Conservation (phyloP, 2,797 vertebrate species). For the Syngnathus acus region DNA sequence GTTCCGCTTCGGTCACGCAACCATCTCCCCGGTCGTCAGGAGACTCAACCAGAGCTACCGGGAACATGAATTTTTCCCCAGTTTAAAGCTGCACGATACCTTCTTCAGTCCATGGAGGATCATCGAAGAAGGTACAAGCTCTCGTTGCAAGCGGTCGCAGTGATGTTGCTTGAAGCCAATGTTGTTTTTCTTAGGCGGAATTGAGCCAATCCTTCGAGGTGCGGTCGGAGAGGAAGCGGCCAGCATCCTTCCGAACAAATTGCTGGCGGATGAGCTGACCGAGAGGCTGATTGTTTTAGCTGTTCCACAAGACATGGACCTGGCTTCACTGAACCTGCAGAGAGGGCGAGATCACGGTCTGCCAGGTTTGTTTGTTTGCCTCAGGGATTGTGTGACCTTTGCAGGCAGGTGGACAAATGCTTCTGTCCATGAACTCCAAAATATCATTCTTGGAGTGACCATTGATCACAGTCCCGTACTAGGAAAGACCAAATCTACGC, state of each 20-base stretch:
- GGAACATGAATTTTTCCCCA: conserved; percentile 69
- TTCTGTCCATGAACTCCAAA: too few relatives aligned
- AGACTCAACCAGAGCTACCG: conserved; percentile 77
- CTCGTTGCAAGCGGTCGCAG: conserved; percentile 7
- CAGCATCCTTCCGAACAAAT: conserved; percentile 59
- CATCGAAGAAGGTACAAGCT: conserved; percentile 80
- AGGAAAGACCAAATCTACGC: too few relatives aligned
- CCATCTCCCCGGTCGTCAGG: conserved; percentile 69
- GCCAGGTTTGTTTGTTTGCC: conserved; percentile 69
- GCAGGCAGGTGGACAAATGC: too few relatives aligned
- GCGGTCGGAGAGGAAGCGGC: conserved; percentile 74
- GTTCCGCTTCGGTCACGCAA: conserved; percentile 90
- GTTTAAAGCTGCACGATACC: conserved; percentile 70
- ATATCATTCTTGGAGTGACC: too few relatives aligned
- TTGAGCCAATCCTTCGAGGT: conserved; percentile 85
- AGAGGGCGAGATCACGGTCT: conserved; percentile 90
- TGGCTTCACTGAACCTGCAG: conserved; percentile 89
- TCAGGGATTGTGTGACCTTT: too few relatives aligned
- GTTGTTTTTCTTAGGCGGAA: conserved; percentile 70
- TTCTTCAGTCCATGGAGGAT: conserved; percentile 94
- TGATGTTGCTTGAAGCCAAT: background rate
- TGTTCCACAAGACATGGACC: conserved; percentile 71
- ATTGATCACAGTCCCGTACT: too few relatives aligned
- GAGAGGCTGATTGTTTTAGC: conserved; percentile 78
- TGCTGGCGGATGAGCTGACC: conserved; percentile 81